Conservation (phyloP, 2,797 vertebrate species). For the Cephalopachus bancanus region DNA sequence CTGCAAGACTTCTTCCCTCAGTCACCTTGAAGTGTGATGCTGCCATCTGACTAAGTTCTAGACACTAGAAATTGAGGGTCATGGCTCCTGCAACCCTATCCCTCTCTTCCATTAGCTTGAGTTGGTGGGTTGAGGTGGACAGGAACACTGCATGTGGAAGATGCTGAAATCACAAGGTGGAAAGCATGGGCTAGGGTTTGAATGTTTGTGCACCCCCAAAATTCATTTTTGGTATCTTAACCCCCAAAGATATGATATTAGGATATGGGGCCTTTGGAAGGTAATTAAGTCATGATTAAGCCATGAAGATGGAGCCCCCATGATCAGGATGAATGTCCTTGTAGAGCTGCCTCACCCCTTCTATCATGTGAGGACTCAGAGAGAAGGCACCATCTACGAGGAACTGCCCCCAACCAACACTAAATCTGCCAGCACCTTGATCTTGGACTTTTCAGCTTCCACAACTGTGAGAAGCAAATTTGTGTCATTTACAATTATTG, state of each 20-base stretch:
- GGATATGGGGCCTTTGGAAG: neutral
- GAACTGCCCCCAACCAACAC: neutral
- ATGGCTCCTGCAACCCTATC: rapidly evolving
- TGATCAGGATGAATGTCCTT: neutral
- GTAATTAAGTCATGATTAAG: too few species aligned
- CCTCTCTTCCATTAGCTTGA: neutral
- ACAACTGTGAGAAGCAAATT: neutral
- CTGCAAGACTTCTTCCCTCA: neutral
- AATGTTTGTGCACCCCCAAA: neutral
- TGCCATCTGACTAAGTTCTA: neutral
- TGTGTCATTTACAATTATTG: neutral
- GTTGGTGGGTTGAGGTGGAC: neutral
- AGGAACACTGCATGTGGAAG: neutral
- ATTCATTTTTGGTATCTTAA: neutral
- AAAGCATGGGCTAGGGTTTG: neutral
- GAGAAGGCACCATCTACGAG: neutral
- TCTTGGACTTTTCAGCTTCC: too few species aligned
- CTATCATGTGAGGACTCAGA: too few species aligned
- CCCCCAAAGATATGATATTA: too few species aligned
- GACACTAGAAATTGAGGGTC: neutral
- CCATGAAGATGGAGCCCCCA: neutral
- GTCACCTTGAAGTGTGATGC: too few species aligned
- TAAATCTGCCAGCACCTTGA: neutral
- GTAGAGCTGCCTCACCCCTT: neutral
- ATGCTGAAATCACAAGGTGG: neutral